phyloP scores from a whole-genome alignment of 2,113 vertebrate genomes.

The Tautogolabrus adspersus region DNA sequence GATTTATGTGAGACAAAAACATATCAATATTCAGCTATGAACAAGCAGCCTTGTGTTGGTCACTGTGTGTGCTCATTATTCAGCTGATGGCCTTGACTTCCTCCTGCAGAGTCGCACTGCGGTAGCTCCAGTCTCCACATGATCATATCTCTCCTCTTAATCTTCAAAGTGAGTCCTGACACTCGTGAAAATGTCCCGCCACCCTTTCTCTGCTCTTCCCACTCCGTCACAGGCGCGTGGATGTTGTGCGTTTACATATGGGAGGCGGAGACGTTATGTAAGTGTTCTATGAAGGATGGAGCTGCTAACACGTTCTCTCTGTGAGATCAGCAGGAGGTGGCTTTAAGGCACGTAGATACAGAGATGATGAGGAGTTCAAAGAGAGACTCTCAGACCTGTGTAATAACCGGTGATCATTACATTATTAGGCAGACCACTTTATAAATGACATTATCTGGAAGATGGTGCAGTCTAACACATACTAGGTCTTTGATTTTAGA shows the following conservation, averaged over 20 bases:
- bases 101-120: slow-evolving; percentile 31
- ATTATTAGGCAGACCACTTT: slow-evolving; percentile 58
- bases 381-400: slow-evolving; percentile 15
- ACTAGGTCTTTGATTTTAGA: slow-evolving; percentile 1
- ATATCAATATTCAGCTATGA: slow-evolving; percentile 10
- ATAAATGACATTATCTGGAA: slow-evolving; percentile 41
- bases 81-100: slow-evolving; percentile 21
- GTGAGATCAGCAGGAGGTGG: slow-evolving; percentile 54
- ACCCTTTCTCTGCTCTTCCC: background rate
- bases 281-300: slow-evolving; percentile 44
- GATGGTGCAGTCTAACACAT: background rate
- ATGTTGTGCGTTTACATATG: slow-evolving; percentile 27
- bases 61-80: slow-evolving; percentile 21
- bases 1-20: slow-evolving; percentile 1
- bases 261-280: slow-evolving; percentile 51
- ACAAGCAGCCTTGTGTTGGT: background rate
- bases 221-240: slow-evolving; percentile 14
- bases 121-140: slow-evolving; percentile 26
- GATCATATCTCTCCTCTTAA: slow-evolving; percentile 65
- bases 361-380: slow-evolving; percentile 65
- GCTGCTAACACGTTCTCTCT: slow-evolving; percentile 42
- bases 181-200: slow-evolving; percentile 59
- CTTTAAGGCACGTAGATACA: slow-evolving; percentile 43
- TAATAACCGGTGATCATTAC: slow-evolving; percentile 52
- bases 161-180: slow-evolving; percentile 76